A percentile compares a stretch with the other conserved stretches of the same genome.
Evolutionary conservation across 2,797 vertebrate species (phyloP).

Genomic region (Sebastolobus alascanus): DNA sequence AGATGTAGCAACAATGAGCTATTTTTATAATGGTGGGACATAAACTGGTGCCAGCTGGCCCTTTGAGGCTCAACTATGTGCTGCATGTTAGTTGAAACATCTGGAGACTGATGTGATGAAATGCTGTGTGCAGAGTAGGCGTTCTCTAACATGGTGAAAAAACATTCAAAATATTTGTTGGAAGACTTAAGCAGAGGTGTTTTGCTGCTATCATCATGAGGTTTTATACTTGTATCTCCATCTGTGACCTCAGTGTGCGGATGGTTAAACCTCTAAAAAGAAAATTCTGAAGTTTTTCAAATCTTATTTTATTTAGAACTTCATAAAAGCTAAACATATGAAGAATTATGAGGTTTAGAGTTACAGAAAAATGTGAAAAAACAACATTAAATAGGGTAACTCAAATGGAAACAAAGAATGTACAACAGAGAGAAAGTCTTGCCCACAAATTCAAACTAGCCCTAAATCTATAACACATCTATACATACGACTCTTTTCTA

Average conservation of each 20-base stretch:
- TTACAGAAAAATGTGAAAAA: conserved; percentile 63
- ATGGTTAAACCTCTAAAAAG: conserved; percentile 8
- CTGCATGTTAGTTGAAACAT: conserved; percentile 35
- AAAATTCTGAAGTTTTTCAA: conserved; percentile 30
- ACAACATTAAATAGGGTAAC: conserved; percentile 76
- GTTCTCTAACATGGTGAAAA: background rate
- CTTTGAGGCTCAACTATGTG: background rate
- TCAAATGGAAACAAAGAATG: conserved; percentile 68
- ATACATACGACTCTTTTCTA: conserved; percentile 73
- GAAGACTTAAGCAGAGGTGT: background rate
- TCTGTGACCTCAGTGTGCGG: conserved; percentile 12
- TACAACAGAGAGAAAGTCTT: conserved; percentile 71
- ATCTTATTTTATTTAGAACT: conserved; percentile 72
- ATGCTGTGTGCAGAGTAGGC: background rate
- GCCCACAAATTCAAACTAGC: conserved; percentile 56
- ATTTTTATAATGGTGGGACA: conserved; percentile 16
- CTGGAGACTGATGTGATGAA: conserved; percentile 33
- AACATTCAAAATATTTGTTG: background rate
- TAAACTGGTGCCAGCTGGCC: conserved; percentile 39
- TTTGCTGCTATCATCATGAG: background rate
- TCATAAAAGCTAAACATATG: conserved; percentile 63
- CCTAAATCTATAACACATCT: conserved; percentile 71
- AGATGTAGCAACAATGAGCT: conserved; percentile 32
- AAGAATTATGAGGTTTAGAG: conserved; percentile 44
- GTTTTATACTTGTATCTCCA: background rate